Conservation (phyloP, 2,113 vertebrate species). For the Leucopsar rothschildi region DNA sequence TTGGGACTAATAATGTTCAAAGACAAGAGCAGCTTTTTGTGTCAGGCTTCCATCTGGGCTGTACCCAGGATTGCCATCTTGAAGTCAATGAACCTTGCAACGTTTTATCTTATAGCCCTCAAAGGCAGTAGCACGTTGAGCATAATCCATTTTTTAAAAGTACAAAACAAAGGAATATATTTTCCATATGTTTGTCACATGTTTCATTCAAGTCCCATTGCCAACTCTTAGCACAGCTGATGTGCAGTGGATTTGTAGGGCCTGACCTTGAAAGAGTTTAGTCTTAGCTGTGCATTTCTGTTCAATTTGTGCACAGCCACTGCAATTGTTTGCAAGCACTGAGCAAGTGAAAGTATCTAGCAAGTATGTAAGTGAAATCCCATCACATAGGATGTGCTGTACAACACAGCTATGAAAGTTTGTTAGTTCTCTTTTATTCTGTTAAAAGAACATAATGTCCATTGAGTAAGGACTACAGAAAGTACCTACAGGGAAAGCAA, state of each 20-base stretch:
- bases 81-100: conserved; percentile 33
- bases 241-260: background rate
- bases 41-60: conserved; percentile 25
- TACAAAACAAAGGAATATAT: conserved; percentile 15
- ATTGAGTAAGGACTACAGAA: background rate
- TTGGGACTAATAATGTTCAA: conserved; percentile 36
- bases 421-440: background rate
- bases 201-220: background rate
- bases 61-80: background rate
- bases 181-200: conserved; percentile 57
- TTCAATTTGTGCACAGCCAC: background rate
- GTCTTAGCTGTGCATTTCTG: background rate
- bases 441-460: background rate
- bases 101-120: background rate
- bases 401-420: background rate
- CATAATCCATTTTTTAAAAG: background rate
- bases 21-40: background rate
- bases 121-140: conserved; percentile 29
- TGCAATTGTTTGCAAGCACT: background rate
- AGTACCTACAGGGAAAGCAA: background rate
- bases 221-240: background rate
- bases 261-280: background rate
- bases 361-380: background rate
- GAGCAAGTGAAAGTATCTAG: background rate
- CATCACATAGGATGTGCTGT: background rate